These are phyloP conservation scores for Nannoperca obscura DNA, from an alignment of 2,797 vertebrate genomes.

Conservation along the genomic window DNA sequence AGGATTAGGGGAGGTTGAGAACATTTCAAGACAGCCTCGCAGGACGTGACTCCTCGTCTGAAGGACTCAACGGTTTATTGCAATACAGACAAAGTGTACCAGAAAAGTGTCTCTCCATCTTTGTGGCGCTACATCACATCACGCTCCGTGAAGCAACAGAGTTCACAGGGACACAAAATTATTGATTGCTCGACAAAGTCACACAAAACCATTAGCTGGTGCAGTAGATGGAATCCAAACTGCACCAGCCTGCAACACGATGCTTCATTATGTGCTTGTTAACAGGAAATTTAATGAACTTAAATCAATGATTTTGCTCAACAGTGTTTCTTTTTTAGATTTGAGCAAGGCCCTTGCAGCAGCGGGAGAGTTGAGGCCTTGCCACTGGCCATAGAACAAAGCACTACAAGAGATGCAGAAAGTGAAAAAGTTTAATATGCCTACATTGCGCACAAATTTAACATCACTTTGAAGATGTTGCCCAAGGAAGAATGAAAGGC, in stretches of 20 bases:
- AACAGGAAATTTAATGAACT: constrained; percentile 69
- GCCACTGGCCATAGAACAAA: constrained; percentile 66
- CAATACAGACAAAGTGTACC: constrained; percentile 46
- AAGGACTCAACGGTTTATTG: constrained; percentile 38
- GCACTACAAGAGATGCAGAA: constrained; percentile 47
- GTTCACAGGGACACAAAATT: constrained; percentile 75
- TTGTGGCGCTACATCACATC: constrained; percentile 50
- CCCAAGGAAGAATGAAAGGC: constrained; percentile 59
- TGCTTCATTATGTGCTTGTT: constrained; percentile 68
- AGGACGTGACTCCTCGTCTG: constrained; percentile 49
- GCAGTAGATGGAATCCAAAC: constrained; percentile 54
- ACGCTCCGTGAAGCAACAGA: constrained; percentile 53
- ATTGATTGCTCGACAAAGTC: constrained; percentile 73
- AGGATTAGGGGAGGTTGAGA: constrained; percentile 52
- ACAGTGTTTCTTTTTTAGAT: constrained; percentile 16
- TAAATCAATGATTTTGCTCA: constrained; percentile 63
- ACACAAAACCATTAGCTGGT: constrained; percentile 66
- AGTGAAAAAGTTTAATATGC: constrained; percentile 59
- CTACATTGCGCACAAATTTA: constrained; percentile 55
- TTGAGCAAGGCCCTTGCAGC: constrained; percentile 32
- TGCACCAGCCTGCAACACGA: constrained; percentile 55
- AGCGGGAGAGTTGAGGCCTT: constrained; percentile 40
- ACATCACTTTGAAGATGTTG: constrained; percentile 71
- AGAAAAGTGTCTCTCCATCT: constrained; percentile 53
- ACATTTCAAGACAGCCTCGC: constrained; percentile 41